phyloP scores from a whole-genome alignment of 2,113 vertebrate genomes.

The Rhinogobius similis region DNA sequence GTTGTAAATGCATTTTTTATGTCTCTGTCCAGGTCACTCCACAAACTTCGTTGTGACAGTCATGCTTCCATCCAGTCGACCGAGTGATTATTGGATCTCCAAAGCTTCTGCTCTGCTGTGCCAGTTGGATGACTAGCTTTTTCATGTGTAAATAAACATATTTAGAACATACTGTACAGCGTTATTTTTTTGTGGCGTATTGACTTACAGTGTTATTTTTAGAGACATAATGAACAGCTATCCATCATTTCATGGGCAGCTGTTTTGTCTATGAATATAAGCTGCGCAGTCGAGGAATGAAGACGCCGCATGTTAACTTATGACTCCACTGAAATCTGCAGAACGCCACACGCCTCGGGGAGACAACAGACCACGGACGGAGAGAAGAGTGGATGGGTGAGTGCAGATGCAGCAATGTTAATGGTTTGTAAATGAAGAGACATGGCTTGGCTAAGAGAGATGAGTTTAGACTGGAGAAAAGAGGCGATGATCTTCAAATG shows the following conservation, averaged over 20 bases:
- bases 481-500: conserved; percentile 48
- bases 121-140: conserved; percentile 74
- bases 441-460: conserved; percentile 2
- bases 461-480: conserved; percentile 22
- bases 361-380: neutral
- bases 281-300: neutral
- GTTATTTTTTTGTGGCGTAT: neutral
- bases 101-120: conserved; percentile 81
- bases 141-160: neutral
- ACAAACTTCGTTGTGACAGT: conserved; percentile 83
- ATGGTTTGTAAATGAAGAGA: conserved; percentile 15
- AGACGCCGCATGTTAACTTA: conserved; percentile 10
- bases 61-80: conserved; percentile 75
- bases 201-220: neutral
- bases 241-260: conserved; percentile 1
- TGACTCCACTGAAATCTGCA: conserved; percentile 25
- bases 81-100: conserved; percentile 81
- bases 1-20: neutral
- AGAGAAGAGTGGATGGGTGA: conserved; percentile 8
- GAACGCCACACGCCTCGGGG: conserved; percentile 25
- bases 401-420: conserved; percentile 17
- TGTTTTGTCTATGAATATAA: neutral
- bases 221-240: neutral
- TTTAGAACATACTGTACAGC: neutral
- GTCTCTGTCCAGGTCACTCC: conserved; percentile 72